Percentiles rank a stretch among this genome's conserved stretches.
phyloP scores from a whole-genome alignment of 1,140 invertebrate genomes.

The Papilio glaucus region DNA sequence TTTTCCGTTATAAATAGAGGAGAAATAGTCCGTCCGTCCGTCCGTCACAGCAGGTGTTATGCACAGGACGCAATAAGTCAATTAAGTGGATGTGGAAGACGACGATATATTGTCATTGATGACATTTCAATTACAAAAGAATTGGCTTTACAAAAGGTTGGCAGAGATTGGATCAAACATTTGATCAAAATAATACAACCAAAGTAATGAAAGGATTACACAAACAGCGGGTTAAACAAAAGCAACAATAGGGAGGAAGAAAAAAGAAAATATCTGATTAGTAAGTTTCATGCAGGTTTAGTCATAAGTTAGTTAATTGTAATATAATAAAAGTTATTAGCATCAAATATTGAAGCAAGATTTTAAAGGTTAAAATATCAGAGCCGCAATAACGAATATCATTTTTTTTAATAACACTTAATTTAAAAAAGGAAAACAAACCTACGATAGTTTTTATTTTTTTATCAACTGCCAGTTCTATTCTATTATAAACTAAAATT shows the following conservation, averaged over 20 bases:
- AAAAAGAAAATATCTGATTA: constrained; percentile 32
- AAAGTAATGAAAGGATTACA: background rate
- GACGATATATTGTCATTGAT: constrained; percentile 61
- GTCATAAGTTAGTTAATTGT: background rate
- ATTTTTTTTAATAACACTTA: no score
- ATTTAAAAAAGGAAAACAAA: no score
- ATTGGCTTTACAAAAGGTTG: background rate
- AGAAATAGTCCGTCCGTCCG: constrained; percentile 55
- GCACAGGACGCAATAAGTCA: constrained; percentile 66
- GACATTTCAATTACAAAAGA: constrained; percentile 49
- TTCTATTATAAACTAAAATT: background rate
- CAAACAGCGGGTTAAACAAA: constrained; percentile 27
- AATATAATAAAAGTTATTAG: background rate
- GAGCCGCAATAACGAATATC: background rate
- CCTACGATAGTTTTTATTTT: background rate
- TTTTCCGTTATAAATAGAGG: constrained; percentile 45
- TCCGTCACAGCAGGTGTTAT: constrained; percentile 46
- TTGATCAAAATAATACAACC: background rate
- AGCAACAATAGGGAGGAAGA: constrained; percentile 15
- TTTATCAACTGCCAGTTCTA: background rate
- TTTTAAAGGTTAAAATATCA: background rate
- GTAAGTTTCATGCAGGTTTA: constrained; percentile 33
- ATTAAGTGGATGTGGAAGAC: constrained; percentile 65
- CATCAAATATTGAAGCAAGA: background rate
- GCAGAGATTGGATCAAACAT: constrained; percentile 5